These are phyloP conservation scores for Temnothorax ravouxi DNA, from an alignment of 2,888 invertebrate species.

Conservation along the genomic window DNA sequence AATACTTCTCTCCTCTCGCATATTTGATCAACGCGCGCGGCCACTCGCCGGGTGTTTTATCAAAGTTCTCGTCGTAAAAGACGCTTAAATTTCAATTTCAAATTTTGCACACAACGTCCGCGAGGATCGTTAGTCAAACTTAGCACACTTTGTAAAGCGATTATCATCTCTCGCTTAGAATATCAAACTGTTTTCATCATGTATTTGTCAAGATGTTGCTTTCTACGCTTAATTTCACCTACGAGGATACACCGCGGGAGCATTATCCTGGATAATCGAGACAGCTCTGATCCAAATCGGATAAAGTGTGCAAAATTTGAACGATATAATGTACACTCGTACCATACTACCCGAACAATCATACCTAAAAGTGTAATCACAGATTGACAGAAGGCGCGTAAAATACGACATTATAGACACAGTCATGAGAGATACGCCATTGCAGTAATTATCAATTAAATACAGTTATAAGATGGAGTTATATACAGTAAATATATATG, in stretches of 20 bases:
- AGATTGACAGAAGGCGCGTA: conserved; percentile 85
- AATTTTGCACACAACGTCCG: conserved; percentile 66
- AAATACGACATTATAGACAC: conserved; percentile 74
- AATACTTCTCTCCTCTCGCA: conserved; percentile 59
- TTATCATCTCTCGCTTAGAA: conserved; percentile 45
- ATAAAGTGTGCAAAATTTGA: conserved; percentile 66
- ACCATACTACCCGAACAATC: conserved; percentile 71
- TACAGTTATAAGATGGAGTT: conserved; percentile 59
- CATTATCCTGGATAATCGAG: conserved; percentile 4
- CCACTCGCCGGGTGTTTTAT: conserved; percentile 53
- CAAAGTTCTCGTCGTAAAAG: conserved; percentile 59
- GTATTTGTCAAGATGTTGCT: conserved; percentile 26
- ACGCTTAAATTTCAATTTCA: conserved; percentile 65
- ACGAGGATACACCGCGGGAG: not conserved
- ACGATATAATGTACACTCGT: conserved; percentile 59
- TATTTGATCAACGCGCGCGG: conserved; percentile 57
- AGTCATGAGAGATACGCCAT: conserved; percentile 67
- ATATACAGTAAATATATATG: conserved; percentile 38
- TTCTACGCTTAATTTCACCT: conserved; percentile 4
- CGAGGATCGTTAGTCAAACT: conserved; percentile 38
- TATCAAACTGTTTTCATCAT: conserved; percentile 30
- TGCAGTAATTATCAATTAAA: conserved; percentile 64
- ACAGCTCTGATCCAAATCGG: not conserved
- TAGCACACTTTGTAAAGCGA: conserved; percentile 45
- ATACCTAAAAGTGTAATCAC: conserved; percentile 83